Percentiles rank a stretch among this genome's conserved stretches.
These are phyloP conservation scores for Sesamia inferens DNA, from an alignment of 2,888 invertebrate genomes.

Conservation along the genomic window DNA sequence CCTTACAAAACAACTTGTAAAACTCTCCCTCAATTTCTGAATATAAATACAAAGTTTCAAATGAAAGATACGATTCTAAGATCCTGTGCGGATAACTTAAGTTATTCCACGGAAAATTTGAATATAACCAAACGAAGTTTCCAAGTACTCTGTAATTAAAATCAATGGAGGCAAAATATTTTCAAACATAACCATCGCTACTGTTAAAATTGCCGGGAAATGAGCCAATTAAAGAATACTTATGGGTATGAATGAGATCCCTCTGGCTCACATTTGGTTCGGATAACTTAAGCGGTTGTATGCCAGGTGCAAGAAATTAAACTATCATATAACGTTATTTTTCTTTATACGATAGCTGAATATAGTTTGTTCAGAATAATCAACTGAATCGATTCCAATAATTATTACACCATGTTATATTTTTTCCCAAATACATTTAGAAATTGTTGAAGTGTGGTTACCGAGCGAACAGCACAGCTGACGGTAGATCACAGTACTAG, in stretches of 20 bases:
- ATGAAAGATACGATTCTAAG: conserved; percentile 31
- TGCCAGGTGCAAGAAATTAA: background rate
- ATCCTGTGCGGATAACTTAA: conserved; percentile 17
- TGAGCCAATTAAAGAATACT: conserved; percentile 35
- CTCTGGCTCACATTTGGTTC: background rate
- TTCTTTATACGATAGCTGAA: no score
- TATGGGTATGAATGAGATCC: conserved; percentile 24
- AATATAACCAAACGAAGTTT: conserved; percentile 39
- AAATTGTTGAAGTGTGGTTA: no score
- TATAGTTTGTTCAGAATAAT: no score
- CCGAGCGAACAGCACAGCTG: no score
- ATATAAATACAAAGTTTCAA: conserved; percentile 21
- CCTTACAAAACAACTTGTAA: conserved; percentile 7
- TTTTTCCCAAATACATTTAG: no score
- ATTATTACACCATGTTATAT: no score
- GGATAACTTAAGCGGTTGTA: background rate
- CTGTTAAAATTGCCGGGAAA: conserved; percentile 33
- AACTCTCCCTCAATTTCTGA: background rate
- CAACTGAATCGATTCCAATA: no score
- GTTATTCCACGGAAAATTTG: conserved; percentile 29
- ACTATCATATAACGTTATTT: background rate
- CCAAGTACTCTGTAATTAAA: conserved; percentile 47
- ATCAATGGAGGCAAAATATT: conserved; percentile 47
- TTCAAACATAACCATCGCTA: conserved; percentile 45
- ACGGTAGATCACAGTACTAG: no score